Conservation (phyloP, 2,113 vertebrate genomes). For the Pterocles burchelli region DNA sequence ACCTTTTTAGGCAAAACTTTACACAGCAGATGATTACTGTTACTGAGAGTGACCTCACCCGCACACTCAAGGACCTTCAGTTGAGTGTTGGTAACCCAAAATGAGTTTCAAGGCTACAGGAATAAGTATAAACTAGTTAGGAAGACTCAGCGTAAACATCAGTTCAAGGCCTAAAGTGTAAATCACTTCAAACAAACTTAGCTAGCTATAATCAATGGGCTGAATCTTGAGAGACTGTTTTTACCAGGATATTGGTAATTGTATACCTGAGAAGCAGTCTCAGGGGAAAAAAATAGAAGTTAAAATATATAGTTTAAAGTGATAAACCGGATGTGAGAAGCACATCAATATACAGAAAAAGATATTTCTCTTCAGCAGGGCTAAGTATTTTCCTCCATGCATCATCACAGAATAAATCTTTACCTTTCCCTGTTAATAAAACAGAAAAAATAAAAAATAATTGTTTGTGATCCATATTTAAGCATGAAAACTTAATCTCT, state of each 20-base stretch:
- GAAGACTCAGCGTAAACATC: neutral
- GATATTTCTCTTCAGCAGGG: neutral
- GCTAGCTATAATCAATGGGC: slow-evolving; percentile 34
- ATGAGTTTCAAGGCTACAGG: neutral
- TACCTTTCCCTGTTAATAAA: neutral
- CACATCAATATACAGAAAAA: neutral
- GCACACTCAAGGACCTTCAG: neutral
- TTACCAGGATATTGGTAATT: neutral
- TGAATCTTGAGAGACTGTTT: neutral
- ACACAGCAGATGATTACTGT: neutral
- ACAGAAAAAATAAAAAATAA: neutral
- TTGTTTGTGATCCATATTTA: neutral
- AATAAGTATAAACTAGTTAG: neutral
- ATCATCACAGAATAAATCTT: neutral
- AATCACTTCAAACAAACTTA: slow-evolving; percentile 20
- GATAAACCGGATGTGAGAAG: neutral
- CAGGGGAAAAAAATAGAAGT: neutral
- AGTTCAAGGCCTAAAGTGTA: slow-evolving; percentile 2
- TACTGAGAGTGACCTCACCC: neutral
- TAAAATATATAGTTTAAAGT: neutral
- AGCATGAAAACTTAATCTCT: neutral
- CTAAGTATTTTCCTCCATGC: neutral
- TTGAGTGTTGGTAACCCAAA: neutral
- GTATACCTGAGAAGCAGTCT: neutral
- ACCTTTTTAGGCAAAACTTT: neutral